Base-by-base conservation (phyloP, 2,888 invertebrate species). In the Drosophila pseudotalamancana region DNA sequence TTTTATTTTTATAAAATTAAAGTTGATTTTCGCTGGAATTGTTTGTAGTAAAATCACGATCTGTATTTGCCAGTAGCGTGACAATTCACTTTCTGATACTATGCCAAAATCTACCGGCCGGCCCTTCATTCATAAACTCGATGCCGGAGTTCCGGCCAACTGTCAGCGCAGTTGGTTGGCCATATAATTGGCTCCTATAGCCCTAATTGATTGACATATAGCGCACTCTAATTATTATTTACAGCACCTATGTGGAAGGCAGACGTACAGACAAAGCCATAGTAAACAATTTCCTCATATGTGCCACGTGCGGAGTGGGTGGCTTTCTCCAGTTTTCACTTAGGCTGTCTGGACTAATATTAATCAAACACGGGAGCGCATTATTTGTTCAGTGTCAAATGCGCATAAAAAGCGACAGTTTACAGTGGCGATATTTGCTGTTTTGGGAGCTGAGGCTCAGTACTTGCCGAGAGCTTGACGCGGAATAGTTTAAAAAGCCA, bases 161-260 rank as follows among this genome's bases (percentile, higher is more conserved):
- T 66, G 69, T 56, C 55, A 56, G 14, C 16, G 12, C n/a, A 31
- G n/a, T n/a, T n/a, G n/a, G n/a, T n/a, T n/a, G 34, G 29, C 29
- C n/a, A 21, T 29, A 4, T 85, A 82, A 85, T 85, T 82, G 74
- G 64, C 64, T 64, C 32, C 53, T 61, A 42, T 72, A 56, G 63
- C 71, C 81, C 63, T 77, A 77, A 71, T 76, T 79, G 86, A 86
- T 74, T 82, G 84, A 66, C 75, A 59, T 63, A 66, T 71, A 45
- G 62, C 73, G 69, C 67, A 72, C 68, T 67, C 71, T 86, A 87
- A 87, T 87, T 81, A 86, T 79, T 83, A 82, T 86, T 87, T 86
- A 86, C 87, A 69, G 34, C 40, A 48, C 14, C 14, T 25, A 34
- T 35, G 16, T 25, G 29, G 8, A 11, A 11, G 8, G 27, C 39